Percentiles rank a stretch among this genome's conserved stretches.
Conservation (phyloP, 2,797 vertebrate genomes). For the Hemitrygon akajei region DNA sequence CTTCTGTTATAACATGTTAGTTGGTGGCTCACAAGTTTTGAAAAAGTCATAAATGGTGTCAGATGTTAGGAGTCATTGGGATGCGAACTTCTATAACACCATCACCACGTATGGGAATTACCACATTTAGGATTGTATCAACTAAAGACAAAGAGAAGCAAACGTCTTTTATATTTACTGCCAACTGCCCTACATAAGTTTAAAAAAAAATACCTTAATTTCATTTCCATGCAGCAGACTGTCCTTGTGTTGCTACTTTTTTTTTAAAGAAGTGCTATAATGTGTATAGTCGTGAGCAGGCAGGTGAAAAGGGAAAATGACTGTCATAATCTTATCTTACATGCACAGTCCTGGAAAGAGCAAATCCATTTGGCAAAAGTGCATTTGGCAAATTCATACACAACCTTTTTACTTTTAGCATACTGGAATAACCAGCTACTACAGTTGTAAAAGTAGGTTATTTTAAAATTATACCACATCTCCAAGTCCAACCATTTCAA, state of each 20-base stretch:
- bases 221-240: background rate
- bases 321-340: background rate
- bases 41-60: background rate
- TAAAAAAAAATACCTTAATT: background rate
- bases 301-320: background rate
- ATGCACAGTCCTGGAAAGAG: background rate
- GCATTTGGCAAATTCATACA: background rate
- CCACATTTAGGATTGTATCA: background rate
- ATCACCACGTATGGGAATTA: background rate
- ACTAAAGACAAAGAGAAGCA: background rate
- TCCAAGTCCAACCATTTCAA: background rate
- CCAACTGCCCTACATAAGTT: background rate
- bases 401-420: too few relatives aligned
- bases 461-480: background rate
- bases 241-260: background rate
- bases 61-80: background rate
- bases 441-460: background rate
- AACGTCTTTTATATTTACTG: conserved; percentile 4
- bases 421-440: background rate
- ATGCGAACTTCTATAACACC: background rate
- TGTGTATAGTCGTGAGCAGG: background rate
- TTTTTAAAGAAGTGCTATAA: conserved; percentile 13
- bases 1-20: background rate
- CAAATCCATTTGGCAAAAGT: background rate
- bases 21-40: background rate